Evolutionary conservation across 2,888 invertebrate genomes (phyloP).

Genomic region (Cartodere bifasciata): DNA sequence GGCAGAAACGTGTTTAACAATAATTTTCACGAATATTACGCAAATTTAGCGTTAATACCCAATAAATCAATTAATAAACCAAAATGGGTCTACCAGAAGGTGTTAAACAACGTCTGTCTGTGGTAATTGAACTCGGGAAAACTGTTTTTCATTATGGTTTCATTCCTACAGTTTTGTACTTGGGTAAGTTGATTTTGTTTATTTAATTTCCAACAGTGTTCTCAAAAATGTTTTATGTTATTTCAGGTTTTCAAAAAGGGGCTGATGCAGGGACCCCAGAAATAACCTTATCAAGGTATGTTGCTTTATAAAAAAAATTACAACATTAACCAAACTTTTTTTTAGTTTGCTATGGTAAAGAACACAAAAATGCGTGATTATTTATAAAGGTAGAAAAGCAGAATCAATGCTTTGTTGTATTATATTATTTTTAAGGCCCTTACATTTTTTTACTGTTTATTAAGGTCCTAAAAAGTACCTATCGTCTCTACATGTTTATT

Average conservation of each 20-base stretch:
- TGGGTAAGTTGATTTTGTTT: slow-evolving; percentile 37
- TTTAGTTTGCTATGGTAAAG: slow-evolving; percentile 37
- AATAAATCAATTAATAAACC: no score
- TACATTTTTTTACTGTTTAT: no score
- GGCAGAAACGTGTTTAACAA: no score
- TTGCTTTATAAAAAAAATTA: slow-evolving; percentile 6
- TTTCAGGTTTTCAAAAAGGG: slow-evolving; percentile 51
- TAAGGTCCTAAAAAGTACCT: no score
- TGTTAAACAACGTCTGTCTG: slow-evolving; percentile 46
- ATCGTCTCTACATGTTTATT: no score
- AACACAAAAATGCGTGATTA: no score
- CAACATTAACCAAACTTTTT: slow-evolving; percentile 16
- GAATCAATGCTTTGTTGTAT: no score
- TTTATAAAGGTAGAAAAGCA: no score
- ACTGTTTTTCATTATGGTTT: slow-evolving; percentile 57
- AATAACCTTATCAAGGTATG: slow-evolving; percentile 41
- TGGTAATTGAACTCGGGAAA: slow-evolving; percentile 46
- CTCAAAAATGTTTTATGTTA: not conserved
- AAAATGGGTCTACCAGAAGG: slow-evolving; percentile 38
- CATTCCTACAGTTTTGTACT: slow-evolving; percentile 52
- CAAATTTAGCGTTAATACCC: no score
- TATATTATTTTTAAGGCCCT: no score
- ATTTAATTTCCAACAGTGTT: not conserved
- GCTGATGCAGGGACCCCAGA: slow-evolving; percentile 59
- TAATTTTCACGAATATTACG: no score